A percentile compares a stretch with the other conserved stretches of the same genome.
These are phyloP conservation scores for Drosophila pruinosa DNA, from an alignment of 1,140 invertebrate genomes.

Conservation along the genomic window DNA sequence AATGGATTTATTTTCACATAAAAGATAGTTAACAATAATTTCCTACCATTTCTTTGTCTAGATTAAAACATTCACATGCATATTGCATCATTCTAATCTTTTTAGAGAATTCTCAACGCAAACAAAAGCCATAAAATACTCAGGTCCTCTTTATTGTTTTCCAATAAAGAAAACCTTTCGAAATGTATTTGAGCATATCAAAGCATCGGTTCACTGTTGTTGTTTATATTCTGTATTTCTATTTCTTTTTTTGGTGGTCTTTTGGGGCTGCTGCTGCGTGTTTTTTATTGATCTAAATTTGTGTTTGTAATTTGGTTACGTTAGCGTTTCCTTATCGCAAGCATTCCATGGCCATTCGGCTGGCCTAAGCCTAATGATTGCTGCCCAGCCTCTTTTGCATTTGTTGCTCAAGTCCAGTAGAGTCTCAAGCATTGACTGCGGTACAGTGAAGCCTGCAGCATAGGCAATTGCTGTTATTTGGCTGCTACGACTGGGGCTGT, in stretches of 20 bases:
- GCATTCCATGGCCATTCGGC: conserved; percentile 37
- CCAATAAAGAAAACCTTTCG: neutral
- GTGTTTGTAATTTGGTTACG: conserved; percentile 58
- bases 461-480: conserved; percentile 66
- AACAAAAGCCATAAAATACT: neutral
- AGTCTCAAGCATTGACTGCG: conserved; percentile 9
- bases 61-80: neutral
- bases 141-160: neutral
- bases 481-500: neutral
- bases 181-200: neutral
- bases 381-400: conserved; percentile 44
- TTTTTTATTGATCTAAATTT: conserved; percentile 74
- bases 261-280: conserved; percentile 39
- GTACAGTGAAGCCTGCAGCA: conserved; percentile 19
- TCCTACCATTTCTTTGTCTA: neutral
- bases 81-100: neutral
- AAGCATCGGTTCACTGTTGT: neutral
- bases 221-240: neutral
- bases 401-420: conserved; percentile 23
- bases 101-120: neutral
- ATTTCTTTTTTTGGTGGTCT: conserved; percentile 14
- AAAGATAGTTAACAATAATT: neutral
- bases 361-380: conserved; percentile 36
- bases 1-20: neutral
- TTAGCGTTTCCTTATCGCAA: conserved; percentile 59